Base-by-base conservation (phyloP, 2,113 vertebrate species). In the Zeus faber region DNA sequence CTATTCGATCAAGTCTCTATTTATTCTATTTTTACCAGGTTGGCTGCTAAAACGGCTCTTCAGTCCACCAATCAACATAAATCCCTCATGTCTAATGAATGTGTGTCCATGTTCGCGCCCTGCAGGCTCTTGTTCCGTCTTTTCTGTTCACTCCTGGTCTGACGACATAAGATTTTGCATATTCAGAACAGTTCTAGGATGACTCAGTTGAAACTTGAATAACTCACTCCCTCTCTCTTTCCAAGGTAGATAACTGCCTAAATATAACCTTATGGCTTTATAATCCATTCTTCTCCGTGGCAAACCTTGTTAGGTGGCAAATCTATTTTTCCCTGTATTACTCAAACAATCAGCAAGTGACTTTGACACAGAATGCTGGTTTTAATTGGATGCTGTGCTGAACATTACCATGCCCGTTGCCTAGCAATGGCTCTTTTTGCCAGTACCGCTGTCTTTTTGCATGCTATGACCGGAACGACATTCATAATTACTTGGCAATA, bases 401-500 rank as follows among this genome's bases (percentile, higher is more conserved):
- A 69, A 69, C 67, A 61, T 71, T 69, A 65, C 50, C 59, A 72
- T 72, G 63, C 46, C 47, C 31, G 87, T 88, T 87, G 85, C 85
- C 78, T 87, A 87, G 89, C 87, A 82, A 89, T 83, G 58, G 31
- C 58, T 62, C 64, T 49, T 54, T 62, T 54, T 68, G 67, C 67
- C 67, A 74, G 57, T 33, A 57, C 69, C 67, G n/a, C 31, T 57
- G 61, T 75, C 71, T 77, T 70, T 72, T 58, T 71, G 64, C 39
- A 67, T 65, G 46, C 66, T 72, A 71, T 70, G 27, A 25, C 24
- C 41, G 55, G 79, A 83, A 86, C 68, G 55, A 70, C 54, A 81
- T 82, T 71, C 69, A 75, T 73, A 75, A 87, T 83, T 72, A 85
- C 74, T 82, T 80, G 65, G 71, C 59, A 79, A 88, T 88, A 74